Conservation (phyloP, 1,140 invertebrate genomes). For the Zaprionus lachaisei region DNA sequence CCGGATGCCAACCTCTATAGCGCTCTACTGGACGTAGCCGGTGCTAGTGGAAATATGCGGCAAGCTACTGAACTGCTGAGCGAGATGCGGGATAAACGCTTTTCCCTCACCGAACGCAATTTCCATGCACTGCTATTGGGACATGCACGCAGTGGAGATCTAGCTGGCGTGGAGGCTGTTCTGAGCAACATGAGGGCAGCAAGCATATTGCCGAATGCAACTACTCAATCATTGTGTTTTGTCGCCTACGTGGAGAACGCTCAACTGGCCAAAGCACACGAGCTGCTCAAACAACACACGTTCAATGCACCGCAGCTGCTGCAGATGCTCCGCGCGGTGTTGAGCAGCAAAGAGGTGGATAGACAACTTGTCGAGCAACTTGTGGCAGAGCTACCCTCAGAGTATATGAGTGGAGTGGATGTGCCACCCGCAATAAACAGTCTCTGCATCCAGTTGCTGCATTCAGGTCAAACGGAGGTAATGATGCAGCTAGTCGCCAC, state of each 20-base stretch:
- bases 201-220: slow-evolving; percentile 59
- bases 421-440: slow-evolving; percentile 55
- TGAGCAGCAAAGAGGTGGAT: slow-evolving; percentile 20
- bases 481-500: slow-evolving; percentile 52
- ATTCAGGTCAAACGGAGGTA: slow-evolving; percentile 35
- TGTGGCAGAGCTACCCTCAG: slow-evolving; percentile 54
- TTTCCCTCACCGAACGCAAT: slow-evolving; percentile 85
- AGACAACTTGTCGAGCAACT: slow-evolving; percentile 51
- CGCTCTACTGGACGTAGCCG: slow-evolving; percentile 82
- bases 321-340: slow-evolving; percentile 57
- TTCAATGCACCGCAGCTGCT: slow-evolving; percentile 65
- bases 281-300: slow-evolving; percentile 45
- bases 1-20: slow-evolving; percentile 59
- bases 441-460: slow-evolving; percentile 67
- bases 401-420: slow-evolving; percentile 56
- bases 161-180: slow-evolving; percentile 72
- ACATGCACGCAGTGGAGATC: slow-evolving; percentile 84
- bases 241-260: slow-evolving; percentile 85
- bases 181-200: slow-evolving; percentile 84
- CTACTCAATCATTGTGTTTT: slow-evolving; percentile 85
- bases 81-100: slow-evolving; percentile 85
- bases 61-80: slow-evolving; percentile 85
- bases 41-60: slow-evolving; percentile 85
- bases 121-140: slow-evolving; percentile 86
- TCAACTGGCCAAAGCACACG: slow-evolving; percentile 52